These are phyloP conservation scores for Euschistus heros DNA, from an alignment of 1,140 invertebrate species.

Conservation along the genomic window DNA sequence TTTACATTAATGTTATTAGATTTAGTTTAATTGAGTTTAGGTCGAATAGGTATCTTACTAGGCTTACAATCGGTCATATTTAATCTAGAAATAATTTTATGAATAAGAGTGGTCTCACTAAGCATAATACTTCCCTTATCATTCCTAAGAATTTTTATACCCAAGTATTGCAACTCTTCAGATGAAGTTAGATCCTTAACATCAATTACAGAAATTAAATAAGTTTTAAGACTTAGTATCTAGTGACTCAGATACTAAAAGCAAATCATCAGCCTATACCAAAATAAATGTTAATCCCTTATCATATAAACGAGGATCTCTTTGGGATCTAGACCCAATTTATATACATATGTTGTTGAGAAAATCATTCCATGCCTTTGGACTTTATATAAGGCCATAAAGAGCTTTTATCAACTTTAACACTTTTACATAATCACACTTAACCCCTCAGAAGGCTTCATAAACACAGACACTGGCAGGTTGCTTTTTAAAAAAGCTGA, in stretches of 20 bases:
- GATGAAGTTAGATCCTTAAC: not conserved
- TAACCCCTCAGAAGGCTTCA: not conserved
- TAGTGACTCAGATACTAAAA: not conserved
- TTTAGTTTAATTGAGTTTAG: conserved; percentile 29
- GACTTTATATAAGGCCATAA: not conserved
- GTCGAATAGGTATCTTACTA: conserved; percentile 27
- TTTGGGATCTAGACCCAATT: not conserved
- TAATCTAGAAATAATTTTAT: conserved; percentile 30
- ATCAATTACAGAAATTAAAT: not conserved
- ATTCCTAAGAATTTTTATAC: conserved; percentile 27
- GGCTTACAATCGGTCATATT: conserved; percentile 32
- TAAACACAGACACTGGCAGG: not conserved
- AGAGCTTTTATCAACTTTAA: not conserved
- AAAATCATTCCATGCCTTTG: conserved; percentile 9
- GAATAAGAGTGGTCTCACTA: conserved; percentile 27
- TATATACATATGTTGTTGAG: not conserved
- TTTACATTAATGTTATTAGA: conserved; percentile 29
- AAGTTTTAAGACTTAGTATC: too few species aligned
- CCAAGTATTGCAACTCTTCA: conserved; percentile 22
- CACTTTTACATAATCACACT: not conserved
- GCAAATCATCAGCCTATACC: not conserved
- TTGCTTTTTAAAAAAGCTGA: conserved; percentile 6
- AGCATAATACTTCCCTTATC: conserved; percentile 23
- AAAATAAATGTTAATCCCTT: not conserved
- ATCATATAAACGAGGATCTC: not conserved